phyloP scores from a whole-genome alignment of 2,888 invertebrate species.

The Neoascia interrupta region DNA sequence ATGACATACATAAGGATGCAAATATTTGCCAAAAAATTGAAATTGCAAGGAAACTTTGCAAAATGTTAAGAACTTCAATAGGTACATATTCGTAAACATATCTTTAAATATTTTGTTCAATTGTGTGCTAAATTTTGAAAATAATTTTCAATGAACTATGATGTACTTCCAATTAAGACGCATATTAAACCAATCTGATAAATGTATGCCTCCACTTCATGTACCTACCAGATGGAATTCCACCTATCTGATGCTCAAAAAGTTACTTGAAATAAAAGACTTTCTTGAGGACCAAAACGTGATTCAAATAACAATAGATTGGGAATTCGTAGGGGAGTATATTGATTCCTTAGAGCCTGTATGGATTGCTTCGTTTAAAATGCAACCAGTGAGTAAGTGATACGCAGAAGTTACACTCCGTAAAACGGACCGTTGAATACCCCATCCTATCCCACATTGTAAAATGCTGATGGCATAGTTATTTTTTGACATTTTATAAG shows the following conservation, averaged over 20 bases:
- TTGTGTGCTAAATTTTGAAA: no score
- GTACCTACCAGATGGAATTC: constrained; percentile 50
- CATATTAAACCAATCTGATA: constrained; percentile 38
- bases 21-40: no score
- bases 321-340: constrained; percentile 6
- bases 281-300: constrained; percentile 18
- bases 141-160: neutral
- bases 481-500: no score
- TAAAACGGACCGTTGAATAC: no score
- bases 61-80: constrained; percentile 13
- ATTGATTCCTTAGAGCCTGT: constrained; percentile 6
- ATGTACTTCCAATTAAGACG: constrained; percentile 17
- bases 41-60: constrained; percentile 6
- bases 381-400: no score
- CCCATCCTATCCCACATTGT: no score
- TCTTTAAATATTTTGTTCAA: neutral
- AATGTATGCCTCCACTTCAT: constrained; percentile 49
- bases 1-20: no score
- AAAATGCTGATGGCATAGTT: no score
- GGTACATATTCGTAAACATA: neutral
- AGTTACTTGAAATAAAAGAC: constrained; percentile 41
- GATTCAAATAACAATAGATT: constrained; percentile 3
- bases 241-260: constrained; percentile 47
- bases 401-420: no score
- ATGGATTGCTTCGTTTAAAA: constrained; percentile 15